phyloP scores from a whole-genome alignment of 2,797 vertebrate genomes.

The Trematomus bernacchii region DNA sequence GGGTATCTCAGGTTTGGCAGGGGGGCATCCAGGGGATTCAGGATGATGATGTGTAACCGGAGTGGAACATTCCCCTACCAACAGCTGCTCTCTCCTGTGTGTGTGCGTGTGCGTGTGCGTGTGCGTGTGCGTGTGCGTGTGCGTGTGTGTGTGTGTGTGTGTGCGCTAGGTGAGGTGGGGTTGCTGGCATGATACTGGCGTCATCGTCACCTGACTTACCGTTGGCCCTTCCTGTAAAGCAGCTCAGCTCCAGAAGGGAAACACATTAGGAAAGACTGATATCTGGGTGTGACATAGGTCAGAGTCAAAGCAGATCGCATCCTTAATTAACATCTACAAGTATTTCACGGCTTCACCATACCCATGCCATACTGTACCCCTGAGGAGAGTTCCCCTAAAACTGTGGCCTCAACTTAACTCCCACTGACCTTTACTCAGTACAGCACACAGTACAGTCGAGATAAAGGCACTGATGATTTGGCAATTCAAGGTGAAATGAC shows the following conservation, averaged over 20 bases:
- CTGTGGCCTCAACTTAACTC: neutral
- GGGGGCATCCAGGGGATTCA: slow-evolving; percentile 46
- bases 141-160: slow-evolving; percentile 13
- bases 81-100: slow-evolving; percentile 70
- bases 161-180: slow-evolving; percentile 35
- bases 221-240: slow-evolving; percentile 48
- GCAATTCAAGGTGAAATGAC: neutral
- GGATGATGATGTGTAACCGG: slow-evolving; percentile 67
- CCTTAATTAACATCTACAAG: slow-evolving; percentile 46
- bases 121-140: slow-evolving; percentile 22
- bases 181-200: slow-evolving; percentile 31
- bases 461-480: neutral
- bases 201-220: slow-evolving; percentile 62
- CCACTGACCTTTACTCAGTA: neutral
- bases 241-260: slow-evolving; percentile 64
- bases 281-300: slow-evolving; percentile 56
- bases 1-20: slow-evolving; percentile 47
- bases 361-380: neutral
- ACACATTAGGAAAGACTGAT: slow-evolving; percentile 64
- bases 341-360: slow-evolving; percentile 24
- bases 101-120: slow-evolving; percentile 19
- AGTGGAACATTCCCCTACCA: slow-evolving; percentile 71
- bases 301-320: slow-evolving; percentile 23
- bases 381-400: slow-evolving; percentile 10
- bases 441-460: neutral